Evolutionary conservation across 1,140 invertebrate species (phyloP), one percentile per base, ranked within the genome.

Genomic region (Drosophila kikkawai): DNA sequence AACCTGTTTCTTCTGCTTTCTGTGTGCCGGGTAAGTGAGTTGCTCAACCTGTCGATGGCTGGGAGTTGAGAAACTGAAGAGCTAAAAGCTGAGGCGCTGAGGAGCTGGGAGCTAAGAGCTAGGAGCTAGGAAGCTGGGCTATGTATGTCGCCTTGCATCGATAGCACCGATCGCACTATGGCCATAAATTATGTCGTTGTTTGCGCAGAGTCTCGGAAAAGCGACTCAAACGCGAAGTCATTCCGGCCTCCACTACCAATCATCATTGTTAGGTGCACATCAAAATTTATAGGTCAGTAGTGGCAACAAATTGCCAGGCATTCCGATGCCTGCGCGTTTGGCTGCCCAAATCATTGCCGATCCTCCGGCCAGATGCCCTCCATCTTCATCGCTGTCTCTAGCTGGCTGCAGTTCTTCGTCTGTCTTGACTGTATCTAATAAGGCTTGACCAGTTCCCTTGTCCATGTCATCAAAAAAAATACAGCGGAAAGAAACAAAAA

Each of bases 241-340:
- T 48, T 59, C 50, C 55, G 53, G 73, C 41, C 53, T 48, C 50
- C 61, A 73, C 69, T 47, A 69, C 77, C 77, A 75, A 78, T 68
- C 71, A 65, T 73, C 75, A 81, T 76, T 63, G 82, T 85, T 84
- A 82, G 79, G 79, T 70, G 64, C 88, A 82, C 91, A 91, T 91
- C 79, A 91, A 90, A 92, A 91, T 92, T 92, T 92, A 92, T 92
- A 92, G 91, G 91, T 92, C 91, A 92, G 91, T 92, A 88, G 91
- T 88, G 80, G 84, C 87, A 78, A 92, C 91, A 92, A 92, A 92
- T 92, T 92, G 84, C 81, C 63, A 71, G 70, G 53, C 59, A 75
- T 79, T 79, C 61, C 63, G 44, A 68, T 67, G 56, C 34, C 44
- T 41, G 37, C 17, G 61, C 19, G 26, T 44, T 36, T 34, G 64